phyloP scores from a whole-genome alignment of 2,113 vertebrate species.

The Calypte anna region DNA sequence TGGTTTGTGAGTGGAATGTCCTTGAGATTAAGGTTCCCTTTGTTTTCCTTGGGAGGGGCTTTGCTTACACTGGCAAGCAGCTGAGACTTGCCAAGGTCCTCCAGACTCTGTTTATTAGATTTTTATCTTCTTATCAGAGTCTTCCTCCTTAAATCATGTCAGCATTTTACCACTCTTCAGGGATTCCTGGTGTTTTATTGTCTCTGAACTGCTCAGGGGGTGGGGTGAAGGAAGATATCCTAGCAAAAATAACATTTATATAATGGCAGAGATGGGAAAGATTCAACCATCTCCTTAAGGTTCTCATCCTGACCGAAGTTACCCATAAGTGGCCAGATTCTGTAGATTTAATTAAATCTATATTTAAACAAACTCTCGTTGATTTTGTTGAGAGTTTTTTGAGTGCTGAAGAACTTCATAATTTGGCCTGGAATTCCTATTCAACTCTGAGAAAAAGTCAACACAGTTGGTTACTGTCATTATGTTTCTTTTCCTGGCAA shows the following conservation, averaged over 20 bases:
- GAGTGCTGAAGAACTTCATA: constrained; percentile 9
- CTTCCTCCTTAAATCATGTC: constrained; percentile 85
- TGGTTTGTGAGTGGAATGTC: constrained; percentile 81
- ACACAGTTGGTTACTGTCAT: background rate
- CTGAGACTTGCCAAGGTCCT: constrained; percentile 82
- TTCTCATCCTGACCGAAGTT: background rate
- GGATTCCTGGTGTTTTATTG: constrained; percentile 85
- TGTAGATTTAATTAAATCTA: constrained; percentile 45
- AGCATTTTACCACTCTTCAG: constrained; percentile 83
- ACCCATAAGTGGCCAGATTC: background rate
- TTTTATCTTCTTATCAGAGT: constrained; percentile 87
- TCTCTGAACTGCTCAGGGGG: constrained; percentile 79
- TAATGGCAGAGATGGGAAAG: constrained; percentile 61
- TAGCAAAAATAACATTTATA: constrained; percentile 76
- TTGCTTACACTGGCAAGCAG: constrained; percentile 83
- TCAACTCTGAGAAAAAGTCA: constrained; percentile 17
- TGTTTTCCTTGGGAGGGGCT: constrained; percentile 84
- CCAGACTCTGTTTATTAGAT: constrained; percentile 87
- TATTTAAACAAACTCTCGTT: constrained; percentile 30
- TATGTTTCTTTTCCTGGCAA: background rate
- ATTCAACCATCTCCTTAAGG: background rate
- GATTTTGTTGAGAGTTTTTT: constrained; percentile 39
- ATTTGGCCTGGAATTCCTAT: background rate
- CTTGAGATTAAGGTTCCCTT: constrained; percentile 78
- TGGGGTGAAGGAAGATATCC: constrained; percentile 60